A percentile compares a stretch with the other conserved stretches of the same genome.
phyloP scores from a whole-genome alignment of 2,113 vertebrate species.

The Centropus unirufus region DNA sequence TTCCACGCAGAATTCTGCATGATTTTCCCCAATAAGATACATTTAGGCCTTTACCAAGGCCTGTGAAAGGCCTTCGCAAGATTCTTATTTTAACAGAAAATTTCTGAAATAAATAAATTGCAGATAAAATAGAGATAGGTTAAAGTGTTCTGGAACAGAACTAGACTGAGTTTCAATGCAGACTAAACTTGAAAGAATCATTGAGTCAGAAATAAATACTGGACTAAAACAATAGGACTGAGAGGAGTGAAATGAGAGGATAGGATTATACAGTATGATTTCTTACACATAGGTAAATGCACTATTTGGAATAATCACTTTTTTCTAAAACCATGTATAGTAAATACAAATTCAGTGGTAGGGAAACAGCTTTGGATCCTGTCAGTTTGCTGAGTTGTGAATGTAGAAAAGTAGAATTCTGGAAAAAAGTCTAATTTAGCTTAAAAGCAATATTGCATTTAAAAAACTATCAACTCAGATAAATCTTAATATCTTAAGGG shows the following conservation, averaged over 20 bases:
- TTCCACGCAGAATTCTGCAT: not conserved
- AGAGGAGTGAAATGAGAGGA: not conserved
- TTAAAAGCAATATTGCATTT: not conserved
- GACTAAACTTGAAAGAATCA: not conserved
- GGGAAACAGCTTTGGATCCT: not conserved
- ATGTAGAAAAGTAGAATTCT: not conserved
- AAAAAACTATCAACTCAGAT: not conserved
- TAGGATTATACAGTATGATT: not conserved
- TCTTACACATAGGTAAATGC: not conserved
- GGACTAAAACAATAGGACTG: not conserved
- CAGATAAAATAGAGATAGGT: not conserved
- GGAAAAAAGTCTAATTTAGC: not conserved
- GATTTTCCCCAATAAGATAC: fast-evolving
- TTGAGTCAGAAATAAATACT: not conserved
- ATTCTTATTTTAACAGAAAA: not conserved
- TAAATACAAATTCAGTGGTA: not conserved
- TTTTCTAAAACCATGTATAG: not conserved
- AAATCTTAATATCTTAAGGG: not conserved
- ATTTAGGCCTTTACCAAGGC: not conserved
- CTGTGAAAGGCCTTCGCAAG: not conserved
- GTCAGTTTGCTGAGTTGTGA: not conserved
- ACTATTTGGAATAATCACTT: not conserved
- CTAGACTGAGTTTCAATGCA: not conserved
- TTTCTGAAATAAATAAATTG: not conserved
- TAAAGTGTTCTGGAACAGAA: not conserved